Percentiles rank a stretch among this genome's conserved stretches.
These are phyloP conservation scores for Ctenicera cuprea DNA, from an alignment of 2,888 invertebrate species.

Conservation along the genomic window DNA sequence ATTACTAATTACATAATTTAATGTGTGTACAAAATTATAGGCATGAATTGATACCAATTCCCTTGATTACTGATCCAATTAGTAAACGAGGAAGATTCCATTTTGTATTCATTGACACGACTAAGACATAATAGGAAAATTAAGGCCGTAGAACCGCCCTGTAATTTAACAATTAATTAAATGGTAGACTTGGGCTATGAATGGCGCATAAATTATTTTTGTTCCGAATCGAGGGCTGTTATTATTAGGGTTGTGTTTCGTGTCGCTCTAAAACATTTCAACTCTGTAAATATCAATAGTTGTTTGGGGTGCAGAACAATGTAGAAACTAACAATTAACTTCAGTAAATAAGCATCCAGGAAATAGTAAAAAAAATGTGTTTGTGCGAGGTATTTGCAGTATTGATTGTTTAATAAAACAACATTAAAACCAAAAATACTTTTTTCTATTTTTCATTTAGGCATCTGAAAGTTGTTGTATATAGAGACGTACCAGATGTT, in stretches of 20 bases:
- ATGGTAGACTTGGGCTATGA: conserved; percentile 9
- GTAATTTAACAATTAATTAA: conserved; percentile 38
- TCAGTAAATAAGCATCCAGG: too few species aligned
- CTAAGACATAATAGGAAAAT: conserved; percentile 33
- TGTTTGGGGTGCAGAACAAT: too few species aligned
- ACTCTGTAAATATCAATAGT: too few species aligned
- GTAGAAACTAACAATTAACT: too few species aligned
- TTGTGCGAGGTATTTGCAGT: too few species aligned
- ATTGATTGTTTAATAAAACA: too few species aligned
- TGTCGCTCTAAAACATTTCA: too few species aligned
- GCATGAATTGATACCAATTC: conserved; percentile 26
- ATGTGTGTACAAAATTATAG: conserved; percentile 1
- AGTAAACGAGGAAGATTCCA: conserved; percentile 32
- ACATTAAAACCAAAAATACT: too few species aligned
- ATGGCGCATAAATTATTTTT: conserved; percentile 7
- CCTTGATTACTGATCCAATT: conserved; percentile 34
- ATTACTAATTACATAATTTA: conserved; percentile 21
- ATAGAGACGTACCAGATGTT: too few species aligned
- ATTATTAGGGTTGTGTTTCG: not conserved
- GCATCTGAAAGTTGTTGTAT: too few species aligned
- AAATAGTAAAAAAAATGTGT: too few species aligned
- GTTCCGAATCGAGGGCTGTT: not conserved
- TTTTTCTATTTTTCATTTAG: too few species aligned
- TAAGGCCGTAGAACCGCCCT: conserved; percentile 26
- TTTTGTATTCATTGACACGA: conserved; percentile 35